Evolutionary conservation across 2,797 vertebrate species (phyloP).

Genomic region (Notamacropus eugenii): DNA sequence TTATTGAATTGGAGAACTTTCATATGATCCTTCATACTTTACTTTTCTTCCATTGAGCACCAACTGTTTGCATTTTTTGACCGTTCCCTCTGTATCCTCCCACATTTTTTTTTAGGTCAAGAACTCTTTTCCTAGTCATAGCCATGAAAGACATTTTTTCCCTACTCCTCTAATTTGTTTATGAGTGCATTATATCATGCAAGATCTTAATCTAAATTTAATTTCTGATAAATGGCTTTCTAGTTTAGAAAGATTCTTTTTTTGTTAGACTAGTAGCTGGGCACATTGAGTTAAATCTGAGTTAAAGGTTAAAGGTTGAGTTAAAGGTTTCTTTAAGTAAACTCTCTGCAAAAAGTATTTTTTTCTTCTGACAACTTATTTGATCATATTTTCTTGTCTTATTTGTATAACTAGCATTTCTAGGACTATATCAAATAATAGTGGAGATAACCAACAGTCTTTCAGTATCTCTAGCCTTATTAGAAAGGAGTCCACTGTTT

Average conservation of each 20-base stretch:
- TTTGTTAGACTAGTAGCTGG: background rate
- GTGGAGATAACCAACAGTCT: background rate
- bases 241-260: background rate
- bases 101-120: background rate
- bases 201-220: background rate
- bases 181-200: background rate
- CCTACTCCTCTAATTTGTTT: background rate
- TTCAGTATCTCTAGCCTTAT: background rate
- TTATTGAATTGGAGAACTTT: background rate
- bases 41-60: background rate
- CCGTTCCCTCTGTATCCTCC: background rate
- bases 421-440: background rate
- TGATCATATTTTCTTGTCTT: background rate
- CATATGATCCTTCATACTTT: background rate
- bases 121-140: background rate
- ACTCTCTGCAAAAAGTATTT: background rate
- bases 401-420: background rate
- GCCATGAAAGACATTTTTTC: background rate
- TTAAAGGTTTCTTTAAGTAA: background rate
- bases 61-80: background rate
- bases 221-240: background rate
- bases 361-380: background rate
- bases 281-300: too few relatives aligned
- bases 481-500: background rate
- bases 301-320: too few relatives aligned